A percentile compares a stretch with the other conserved stretches of the same genome.
Conservation (phyloP, 2,797 vertebrate species). For the Gallirallus australis region DNA sequence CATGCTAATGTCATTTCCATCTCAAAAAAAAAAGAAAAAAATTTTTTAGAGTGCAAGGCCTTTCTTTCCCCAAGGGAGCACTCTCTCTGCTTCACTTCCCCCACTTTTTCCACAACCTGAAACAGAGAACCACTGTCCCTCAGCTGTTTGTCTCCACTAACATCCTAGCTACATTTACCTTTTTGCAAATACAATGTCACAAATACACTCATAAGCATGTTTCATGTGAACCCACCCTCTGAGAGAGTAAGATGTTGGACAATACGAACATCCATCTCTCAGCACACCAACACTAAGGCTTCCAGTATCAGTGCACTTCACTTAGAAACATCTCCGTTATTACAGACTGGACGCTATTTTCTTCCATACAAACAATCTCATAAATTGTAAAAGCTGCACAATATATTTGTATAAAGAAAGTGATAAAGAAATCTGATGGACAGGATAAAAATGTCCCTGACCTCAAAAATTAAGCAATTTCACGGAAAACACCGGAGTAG, state of each 20-base stretch:
- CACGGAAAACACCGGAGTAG: not conserved
- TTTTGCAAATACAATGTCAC: not conserved
- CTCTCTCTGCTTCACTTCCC: not conserved
- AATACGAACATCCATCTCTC: not conserved
- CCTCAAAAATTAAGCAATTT: not conserved
- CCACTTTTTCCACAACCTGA: not conserved
- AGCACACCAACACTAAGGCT: not conserved
- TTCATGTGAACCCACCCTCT: not conserved
- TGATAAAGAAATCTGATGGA: not conserved
- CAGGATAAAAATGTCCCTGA: not conserved
- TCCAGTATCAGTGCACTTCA: not conserved
- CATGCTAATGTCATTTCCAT: not conserved
- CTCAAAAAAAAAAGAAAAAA: no score
- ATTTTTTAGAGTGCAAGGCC: not conserved
- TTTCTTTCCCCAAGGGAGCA: not conserved
- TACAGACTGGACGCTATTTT: not conserved
- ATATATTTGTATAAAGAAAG: not conserved
- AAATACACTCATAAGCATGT: fast-evolving
- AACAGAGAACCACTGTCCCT: not conserved
- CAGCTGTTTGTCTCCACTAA: not conserved
- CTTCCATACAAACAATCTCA: not conserved
- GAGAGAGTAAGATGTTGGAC: not conserved
- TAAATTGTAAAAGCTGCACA: not conserved
- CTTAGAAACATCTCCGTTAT: not conserved
- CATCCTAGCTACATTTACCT: not conserved